Percentiles rank a stretch among this genome's conserved stretches.
Conservation (phyloP, 1,140 invertebrate species). For the Drosophila jambulina region DNA sequence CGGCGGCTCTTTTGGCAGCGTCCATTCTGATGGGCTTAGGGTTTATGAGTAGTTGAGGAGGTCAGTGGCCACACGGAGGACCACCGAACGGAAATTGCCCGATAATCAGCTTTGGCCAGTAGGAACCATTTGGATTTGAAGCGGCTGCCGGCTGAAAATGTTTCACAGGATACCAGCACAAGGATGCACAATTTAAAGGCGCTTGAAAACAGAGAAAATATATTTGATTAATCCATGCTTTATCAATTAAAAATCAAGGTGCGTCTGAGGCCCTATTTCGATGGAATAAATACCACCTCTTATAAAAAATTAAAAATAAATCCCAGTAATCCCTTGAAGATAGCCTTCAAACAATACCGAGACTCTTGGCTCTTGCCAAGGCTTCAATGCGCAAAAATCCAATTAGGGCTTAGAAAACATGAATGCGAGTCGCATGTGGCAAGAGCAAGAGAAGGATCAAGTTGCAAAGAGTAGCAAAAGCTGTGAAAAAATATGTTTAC, state of each 20-base stretch:
- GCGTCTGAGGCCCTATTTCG: neutral
- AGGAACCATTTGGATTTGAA: conserved; percentile 25
- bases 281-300: neutral
- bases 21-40: conserved; percentile 13
- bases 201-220: neutral
- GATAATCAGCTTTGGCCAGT: conserved; percentile 64
- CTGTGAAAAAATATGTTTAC: conserved; percentile 20
- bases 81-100: conserved; percentile 59
- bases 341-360: neutral
- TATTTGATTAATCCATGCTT: neutral
- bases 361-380: no score
- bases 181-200: neutral
- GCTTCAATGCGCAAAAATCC: conserved; percentile 4
- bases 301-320: neutral
- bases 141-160: neutral
- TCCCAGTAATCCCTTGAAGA: neutral
- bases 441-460: no score
- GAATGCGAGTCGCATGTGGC: neutral
- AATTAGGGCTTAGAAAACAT: conserved; percentile 17
- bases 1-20: conserved; percentile 33
- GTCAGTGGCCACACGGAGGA: neutral
- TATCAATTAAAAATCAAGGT: neutral
- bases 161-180: neutral
- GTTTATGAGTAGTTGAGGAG: conserved; percentile 2
- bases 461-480: neutral